A percentile compares a stretch with the other conserved stretches of the same genome.
Evolutionary conservation across 2,888 invertebrate species (phyloP).

Genomic region (Drosophila mulleri): DNA sequence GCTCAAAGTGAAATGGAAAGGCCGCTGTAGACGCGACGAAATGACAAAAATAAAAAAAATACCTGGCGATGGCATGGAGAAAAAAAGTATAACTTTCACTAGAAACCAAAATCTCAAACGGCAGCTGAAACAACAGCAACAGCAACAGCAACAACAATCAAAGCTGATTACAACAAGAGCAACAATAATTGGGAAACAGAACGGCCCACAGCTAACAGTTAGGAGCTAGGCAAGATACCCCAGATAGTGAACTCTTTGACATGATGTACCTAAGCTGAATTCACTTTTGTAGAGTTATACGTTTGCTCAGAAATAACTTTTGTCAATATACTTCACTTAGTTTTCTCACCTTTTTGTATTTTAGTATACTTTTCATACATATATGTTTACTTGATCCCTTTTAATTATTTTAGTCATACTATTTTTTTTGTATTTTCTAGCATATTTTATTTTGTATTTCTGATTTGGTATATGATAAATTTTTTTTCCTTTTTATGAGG

Average conservation of each 20-base stretch:
- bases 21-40: slow-evolving; percentile 40
- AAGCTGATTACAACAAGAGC: slow-evolving; percentile 58
- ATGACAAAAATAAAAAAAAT: slow-evolving; percentile 51
- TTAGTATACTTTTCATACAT: too few species aligned
- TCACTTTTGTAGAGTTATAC: too few species aligned
- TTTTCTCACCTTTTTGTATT: too few species aligned
- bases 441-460: too few species aligned
- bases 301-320: too few species aligned
- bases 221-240: slow-evolving; percentile 8
- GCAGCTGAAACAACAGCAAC: slow-evolving; percentile 31
- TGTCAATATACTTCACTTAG: too few species aligned
- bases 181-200: slow-evolving; percentile 1
- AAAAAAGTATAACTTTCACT: slow-evolving; percentile 70
- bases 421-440: too few species aligned
- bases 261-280: not conserved
- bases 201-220: not conserved
- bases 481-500: too few species aligned
- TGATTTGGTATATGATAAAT: too few species aligned
- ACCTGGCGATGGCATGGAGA: slow-evolving; percentile 60
- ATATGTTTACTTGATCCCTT: too few species aligned
- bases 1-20: slow-evolving; percentile 65
- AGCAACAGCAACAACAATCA: slow-evolving; percentile 27
- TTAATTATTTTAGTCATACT: too few species aligned
- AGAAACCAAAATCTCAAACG: slow-evolving; percentile 63
- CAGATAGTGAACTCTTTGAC: not conserved